Evolutionary conservation across 2,797 vertebrate genomes (phyloP).

Genomic region (Crossoptilon crossoptilon): DNA sequence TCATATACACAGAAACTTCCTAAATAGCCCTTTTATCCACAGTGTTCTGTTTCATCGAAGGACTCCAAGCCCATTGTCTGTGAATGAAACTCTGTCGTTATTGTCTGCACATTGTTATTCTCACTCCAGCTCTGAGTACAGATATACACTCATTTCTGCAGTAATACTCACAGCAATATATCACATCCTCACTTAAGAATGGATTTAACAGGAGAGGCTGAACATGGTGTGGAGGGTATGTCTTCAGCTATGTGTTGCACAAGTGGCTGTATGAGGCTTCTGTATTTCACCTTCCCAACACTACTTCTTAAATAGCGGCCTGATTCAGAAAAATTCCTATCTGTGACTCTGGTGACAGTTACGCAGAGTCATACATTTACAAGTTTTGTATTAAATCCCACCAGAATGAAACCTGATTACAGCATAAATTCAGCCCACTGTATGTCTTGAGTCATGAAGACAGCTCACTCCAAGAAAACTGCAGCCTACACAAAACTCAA

Average conservation of each 20-base stretch:
- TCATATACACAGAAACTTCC: slow-evolving; percentile 61
- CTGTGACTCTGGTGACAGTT: neutral
- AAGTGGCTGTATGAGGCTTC: neutral
- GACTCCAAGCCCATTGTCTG: slow-evolving; percentile 20
- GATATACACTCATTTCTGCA: neutral
- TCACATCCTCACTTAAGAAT: neutral
- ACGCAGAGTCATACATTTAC: neutral
- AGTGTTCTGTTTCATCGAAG: neutral
- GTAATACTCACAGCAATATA: neutral
- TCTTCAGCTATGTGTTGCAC: neutral
- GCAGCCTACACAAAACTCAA: neutral
- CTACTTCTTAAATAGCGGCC: neutral
- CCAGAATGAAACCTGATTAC: neutral
- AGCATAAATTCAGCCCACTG: slow-evolving; percentile 7
- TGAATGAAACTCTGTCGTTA: slow-evolving; percentile 1
- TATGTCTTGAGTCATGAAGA: neutral
- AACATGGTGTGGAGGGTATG: rapidly evolving
- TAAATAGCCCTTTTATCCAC: slow-evolving; percentile 55
- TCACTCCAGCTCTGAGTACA: neutral
- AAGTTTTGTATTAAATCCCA: slow-evolving; percentile 10
- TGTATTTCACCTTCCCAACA: neutral
- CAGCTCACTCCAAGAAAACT: slow-evolving; percentile 1
- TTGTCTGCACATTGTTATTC: neutral
- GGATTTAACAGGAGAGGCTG: neutral
- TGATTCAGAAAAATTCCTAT: neutral